Base-by-base conservation (phyloP, 2,797 vertebrate genomes). In the Megalops cyprinoides region DNA sequence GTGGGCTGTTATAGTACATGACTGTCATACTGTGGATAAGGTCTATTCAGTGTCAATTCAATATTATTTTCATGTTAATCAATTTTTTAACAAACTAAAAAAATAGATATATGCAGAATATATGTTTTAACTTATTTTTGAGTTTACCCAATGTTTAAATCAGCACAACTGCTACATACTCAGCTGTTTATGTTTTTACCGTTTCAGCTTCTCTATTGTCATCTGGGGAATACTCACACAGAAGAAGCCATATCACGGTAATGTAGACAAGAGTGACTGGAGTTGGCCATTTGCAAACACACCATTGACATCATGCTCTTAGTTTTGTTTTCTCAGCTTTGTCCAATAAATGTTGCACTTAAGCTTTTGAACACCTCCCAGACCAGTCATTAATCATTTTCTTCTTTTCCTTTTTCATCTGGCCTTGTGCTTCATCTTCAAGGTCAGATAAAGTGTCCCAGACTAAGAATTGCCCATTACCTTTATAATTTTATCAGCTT, bases 201-300 rank as follows among this genome's bases (percentile, higher is more conserved):
- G 78, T 85, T 92, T 12, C 83, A 98, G 97, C 88, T 99, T 99
- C 83, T 94, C 98, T 77, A 97, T 99, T 0, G 98, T 99, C 44
- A 94, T 99, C 89, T 99, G 98, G 98, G 97, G 97, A 0, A 94
- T 98, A 87, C 96, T 99, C 69, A 97, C 98, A 0, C 98, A 99
- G 91, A 98, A 97, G 88, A 99, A 99, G 67, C 98, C 98, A 0
- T 99, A 98, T 90, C 96, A 98, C 94, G 97, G 98, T 98, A 87
- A 91, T 87, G 44, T 25, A 7, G 20, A 25, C 56, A 67, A 7
- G 6, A 3, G 23, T 62, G 25, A 37, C 46, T 48, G 4, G 67
- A 67, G 39, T 2, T 71, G 37, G n/a, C 39, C 44, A 20, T 71
- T 39, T 67, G 37, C 39, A 71, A 4, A 44, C 67, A 44, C 20